These are phyloP conservation scores for Ploceus nigricollis DNA, from an alignment of 2,113 vertebrate genomes.

Conservation along the genomic window DNA sequence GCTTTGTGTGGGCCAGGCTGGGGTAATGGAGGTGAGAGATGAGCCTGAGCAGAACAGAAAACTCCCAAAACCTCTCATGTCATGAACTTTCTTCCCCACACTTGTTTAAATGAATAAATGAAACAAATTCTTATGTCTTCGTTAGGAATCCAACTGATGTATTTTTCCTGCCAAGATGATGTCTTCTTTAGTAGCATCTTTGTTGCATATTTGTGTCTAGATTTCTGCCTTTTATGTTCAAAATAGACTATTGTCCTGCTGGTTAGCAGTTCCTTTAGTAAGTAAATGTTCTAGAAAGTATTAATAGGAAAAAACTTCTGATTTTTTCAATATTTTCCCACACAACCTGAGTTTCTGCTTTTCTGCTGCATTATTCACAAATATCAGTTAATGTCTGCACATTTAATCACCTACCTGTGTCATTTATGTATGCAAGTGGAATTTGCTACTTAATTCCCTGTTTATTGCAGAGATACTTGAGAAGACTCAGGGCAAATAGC, in stretches of 20 bases:
- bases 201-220: neutral
- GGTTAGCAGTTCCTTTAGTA: neutral
- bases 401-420: neutral
- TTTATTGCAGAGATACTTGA: neutral
- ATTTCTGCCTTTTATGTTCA: neutral
- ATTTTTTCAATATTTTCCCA: neutral
- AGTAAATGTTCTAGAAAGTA: neutral
- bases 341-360: neutral
- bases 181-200: neutral
- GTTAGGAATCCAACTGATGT: neutral
- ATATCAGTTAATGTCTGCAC: neutral
- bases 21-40: accelerated
- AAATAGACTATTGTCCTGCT: neutral
- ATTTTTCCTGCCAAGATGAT: neutral
- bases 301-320: neutral
- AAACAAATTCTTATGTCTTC: neutral
- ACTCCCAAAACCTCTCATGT: neutral
- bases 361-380: neutral
- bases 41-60: neutral
- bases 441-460: neutral
- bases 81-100: neutral
- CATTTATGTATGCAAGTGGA: neutral
- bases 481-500: neutral
- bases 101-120: neutral
- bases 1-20: neutral